Conservation (phyloP, 2,888 invertebrate genomes). For the Mesorhabditis spiculigera region DNA sequence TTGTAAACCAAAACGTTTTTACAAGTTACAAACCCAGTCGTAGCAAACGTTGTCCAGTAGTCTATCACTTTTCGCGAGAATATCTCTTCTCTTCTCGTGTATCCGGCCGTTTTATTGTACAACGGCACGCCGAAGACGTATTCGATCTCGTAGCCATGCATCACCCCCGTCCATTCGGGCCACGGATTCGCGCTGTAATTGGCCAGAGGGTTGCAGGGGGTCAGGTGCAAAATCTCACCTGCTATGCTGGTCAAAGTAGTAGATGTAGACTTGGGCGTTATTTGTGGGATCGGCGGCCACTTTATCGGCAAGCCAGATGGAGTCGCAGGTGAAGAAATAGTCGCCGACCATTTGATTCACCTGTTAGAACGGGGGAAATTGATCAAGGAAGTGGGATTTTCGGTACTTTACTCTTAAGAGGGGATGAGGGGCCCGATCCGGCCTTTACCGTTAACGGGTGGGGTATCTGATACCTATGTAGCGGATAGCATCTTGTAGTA, state of each 20-base stretch:
- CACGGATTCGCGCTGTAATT: conserved; percentile 52
- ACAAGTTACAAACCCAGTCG: conserved; percentile 31
- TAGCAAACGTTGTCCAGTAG: conserved; percentile 50
- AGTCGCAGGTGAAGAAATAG: conserved; percentile 73
- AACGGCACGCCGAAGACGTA: conserved; percentile 92
- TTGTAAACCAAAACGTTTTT: too few relatives aligned
- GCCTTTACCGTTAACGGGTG: background rate
- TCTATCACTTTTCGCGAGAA: conserved; percentile 51
- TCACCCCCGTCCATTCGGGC: conserved; percentile 68
- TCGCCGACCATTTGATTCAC: conserved; percentile 71
- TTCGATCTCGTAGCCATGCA: conserved; percentile 97
- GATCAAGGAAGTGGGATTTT: background rate
- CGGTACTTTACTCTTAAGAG: background rate
- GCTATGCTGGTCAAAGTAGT: conserved; percentile 56
- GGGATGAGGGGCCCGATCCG: background rate
- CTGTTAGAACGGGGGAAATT: conserved; percentile 11
- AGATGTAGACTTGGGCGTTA: conserved; percentile 49
- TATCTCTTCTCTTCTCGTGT: conserved; percentile 36
- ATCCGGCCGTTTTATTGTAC: conserved; percentile 52
- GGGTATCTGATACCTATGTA: too few relatives aligned
- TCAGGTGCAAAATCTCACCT: conserved; percentile 21
- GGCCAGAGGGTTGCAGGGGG: background rate
- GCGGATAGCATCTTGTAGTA: too few relatives aligned
- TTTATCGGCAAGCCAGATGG: conserved; percentile 50
- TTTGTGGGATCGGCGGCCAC: conserved; percentile 28